phyloP scores from a whole-genome alignment of 2,113 vertebrate species.

The Saimiri boliviensis region DNA sequence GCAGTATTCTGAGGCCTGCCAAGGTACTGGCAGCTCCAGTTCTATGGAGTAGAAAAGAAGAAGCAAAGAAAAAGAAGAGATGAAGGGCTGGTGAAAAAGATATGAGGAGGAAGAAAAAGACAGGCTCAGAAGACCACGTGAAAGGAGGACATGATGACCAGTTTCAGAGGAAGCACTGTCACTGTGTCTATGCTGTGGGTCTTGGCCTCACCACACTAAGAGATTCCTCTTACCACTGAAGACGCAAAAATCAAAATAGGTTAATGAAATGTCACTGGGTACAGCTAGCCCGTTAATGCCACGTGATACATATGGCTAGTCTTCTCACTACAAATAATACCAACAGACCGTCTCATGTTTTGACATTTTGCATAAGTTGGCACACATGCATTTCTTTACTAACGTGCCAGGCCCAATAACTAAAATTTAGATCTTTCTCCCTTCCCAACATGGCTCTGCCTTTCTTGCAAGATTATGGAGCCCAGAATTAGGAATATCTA shows the following conservation, averaged over 20 bases:
- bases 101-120: background rate
- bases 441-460: background rate
- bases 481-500: slow-evolving; percentile 7
- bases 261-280: background rate
- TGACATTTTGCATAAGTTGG: background rate
- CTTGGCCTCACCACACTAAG: background rate
- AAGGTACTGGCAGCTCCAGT: background rate
- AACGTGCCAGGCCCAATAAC: background rate
- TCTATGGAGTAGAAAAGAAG: background rate
- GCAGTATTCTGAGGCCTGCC: background rate
- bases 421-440: background rate
- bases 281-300: background rate
- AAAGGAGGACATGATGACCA: background rate
- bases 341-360: background rate
- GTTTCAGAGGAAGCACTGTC: background rate
- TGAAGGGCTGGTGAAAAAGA: background rate
- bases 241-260: background rate
- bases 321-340: background rate
- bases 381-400: background rate
- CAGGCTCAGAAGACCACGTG: background rate
- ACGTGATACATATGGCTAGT: background rate
- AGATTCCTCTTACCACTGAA: background rate
- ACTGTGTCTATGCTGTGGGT: background rate
- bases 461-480: background rate
- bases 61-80: background rate